Evolutionary conservation across 2,888 invertebrate species (phyloP).

Genomic region (Kryphioiulus occultus): DNA sequence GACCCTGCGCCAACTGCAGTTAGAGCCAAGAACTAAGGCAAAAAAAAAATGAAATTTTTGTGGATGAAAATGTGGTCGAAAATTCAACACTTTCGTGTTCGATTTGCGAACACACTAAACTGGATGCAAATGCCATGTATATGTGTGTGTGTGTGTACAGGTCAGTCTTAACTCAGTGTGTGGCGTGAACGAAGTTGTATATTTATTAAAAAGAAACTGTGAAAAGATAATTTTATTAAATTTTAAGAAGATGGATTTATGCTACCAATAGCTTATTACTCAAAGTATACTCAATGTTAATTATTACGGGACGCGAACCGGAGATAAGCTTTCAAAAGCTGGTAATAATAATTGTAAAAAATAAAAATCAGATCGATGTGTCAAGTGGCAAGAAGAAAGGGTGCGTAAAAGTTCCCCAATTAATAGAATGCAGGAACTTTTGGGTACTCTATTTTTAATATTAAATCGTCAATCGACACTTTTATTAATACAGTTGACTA

Average conservation of each 20-base stretch:
- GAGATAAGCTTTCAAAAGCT: neutral
- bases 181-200: neutral
- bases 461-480: neutral
- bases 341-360: neutral
- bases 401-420: neutral
- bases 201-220: constrained; percentile 12
- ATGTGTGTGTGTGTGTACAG: constrained; percentile 18
- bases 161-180: neutral
- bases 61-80: neutral
- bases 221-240: constrained; percentile 25
- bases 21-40: neutral
- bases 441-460: neutral
- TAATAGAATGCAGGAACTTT: neutral
- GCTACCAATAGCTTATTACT: constrained; percentile 4
- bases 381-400: neutral
- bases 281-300: constrained; percentile 7
- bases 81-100: neutral
- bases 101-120: neutral
- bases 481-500: neutral
- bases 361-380: neutral
- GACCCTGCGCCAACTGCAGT: constrained; percentile 66
- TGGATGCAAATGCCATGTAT: neutral
- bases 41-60: neutral
- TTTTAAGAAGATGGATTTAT: neutral
- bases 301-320: neutral